Conservation (phyloP, 2,888 invertebrate species). For the Metellina segmentata region DNA sequence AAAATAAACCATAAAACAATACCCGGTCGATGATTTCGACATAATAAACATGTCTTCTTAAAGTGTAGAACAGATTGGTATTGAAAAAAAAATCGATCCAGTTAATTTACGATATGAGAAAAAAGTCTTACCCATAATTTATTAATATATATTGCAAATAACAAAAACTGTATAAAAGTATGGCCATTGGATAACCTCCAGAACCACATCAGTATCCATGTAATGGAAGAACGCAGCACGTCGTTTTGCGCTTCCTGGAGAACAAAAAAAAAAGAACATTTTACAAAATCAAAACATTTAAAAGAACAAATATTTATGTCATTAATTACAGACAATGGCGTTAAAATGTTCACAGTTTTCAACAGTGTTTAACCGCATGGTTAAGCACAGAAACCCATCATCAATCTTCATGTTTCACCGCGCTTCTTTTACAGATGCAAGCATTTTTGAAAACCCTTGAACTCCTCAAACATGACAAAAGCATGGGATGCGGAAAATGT, state of each 20-base stretch:
- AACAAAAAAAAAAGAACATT: not conserved
- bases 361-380: too few species aligned
- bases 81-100: not conserved
- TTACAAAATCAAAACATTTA: not conserved
- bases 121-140: constrained; percentile 85
- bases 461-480: too few species aligned
- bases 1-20: too few species aligned
- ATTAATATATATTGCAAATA: constrained; percentile 90
- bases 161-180: constrained; percentile 87
- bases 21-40: too few species aligned
- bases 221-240: constrained; percentile 87
- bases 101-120: not conserved
- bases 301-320: not conserved
- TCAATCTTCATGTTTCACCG: too few species aligned
- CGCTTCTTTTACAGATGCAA: too few species aligned
- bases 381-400: too few species aligned
- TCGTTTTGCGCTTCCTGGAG: constrained; percentile 78
- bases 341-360: not conserved
- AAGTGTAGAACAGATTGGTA: not conserved
- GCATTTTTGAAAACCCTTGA: too few species aligned
- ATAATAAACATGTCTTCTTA: not conserved
- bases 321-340: not conserved
- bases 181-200: constrained; percentile 92
- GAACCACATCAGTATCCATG: constrained; percentile 87
- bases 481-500: too few species aligned